phyloP scores from a whole-genome alignment of 23 tunicate species.

The Ciona savignyi region DNA sequence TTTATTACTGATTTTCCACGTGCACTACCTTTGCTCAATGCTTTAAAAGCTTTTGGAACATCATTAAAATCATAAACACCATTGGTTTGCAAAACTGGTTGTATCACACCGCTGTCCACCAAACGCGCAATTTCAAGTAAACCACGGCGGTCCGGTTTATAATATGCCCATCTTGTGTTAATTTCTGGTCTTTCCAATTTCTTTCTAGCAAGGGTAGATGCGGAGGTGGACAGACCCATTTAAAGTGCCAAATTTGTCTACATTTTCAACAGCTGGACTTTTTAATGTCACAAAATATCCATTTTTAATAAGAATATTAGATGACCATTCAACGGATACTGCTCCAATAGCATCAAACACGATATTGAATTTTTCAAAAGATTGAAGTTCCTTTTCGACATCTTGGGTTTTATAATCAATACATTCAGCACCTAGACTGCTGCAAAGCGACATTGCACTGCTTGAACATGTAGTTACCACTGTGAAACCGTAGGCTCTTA shows the following conservation, averaged over 20 bases:
- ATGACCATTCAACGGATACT: conserved; percentile 54
- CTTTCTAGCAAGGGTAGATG: neutral
- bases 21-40: conserved; percentile 36
- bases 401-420: conserved; percentile 53
- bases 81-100: conserved; percentile 43
- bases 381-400: conserved; percentile 14
- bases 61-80: conserved; percentile 58
- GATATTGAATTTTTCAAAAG: conserved; percentile 11
- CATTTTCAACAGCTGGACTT: conserved; percentile 33
- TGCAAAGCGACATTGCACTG: conserved; percentile 31
- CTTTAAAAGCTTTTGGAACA: conserved; percentile 57
- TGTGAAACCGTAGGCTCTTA: no score
- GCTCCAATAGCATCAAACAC: conserved; percentile 74
- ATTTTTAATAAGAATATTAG: conserved; percentile 3
- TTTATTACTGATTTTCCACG: no score
- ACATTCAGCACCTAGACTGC: conserved; percentile 56
- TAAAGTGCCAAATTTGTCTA: conserved; percentile 47
- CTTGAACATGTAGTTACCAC: conserved; percentile 65
- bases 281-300: conserved; percentile 51
- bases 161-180: conserved; percentile 54
- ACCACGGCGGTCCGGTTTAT: no score
- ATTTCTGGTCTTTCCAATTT: conserved; percentile 10
- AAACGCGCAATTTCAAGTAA: no score
- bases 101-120: no score
- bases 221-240: conserved; percentile 28